phyloP scores from a whole-genome alignment of 2,113 vertebrate genomes.

The Stegastes partitus region DNA sequence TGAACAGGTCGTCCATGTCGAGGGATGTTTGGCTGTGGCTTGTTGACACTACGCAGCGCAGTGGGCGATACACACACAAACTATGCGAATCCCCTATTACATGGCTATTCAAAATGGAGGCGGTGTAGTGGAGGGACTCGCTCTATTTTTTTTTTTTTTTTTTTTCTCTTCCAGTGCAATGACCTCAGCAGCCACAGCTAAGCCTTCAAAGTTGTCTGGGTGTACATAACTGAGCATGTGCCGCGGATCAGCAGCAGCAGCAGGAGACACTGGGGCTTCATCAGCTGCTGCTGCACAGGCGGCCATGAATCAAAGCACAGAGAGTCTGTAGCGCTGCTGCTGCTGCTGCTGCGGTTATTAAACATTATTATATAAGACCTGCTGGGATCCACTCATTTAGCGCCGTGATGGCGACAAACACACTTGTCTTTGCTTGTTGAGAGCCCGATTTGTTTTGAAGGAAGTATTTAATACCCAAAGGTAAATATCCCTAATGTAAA shows the following conservation, averaged over 20 bases:
- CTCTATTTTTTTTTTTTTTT: conserved; percentile 65
- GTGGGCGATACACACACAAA: conserved; percentile 86
- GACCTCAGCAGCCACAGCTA: conserved; percentile 98
- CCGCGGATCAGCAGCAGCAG: conserved; percentile 82
- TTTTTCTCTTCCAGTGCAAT: conserved; percentile 81
- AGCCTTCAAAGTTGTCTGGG: conserved; percentile 94
- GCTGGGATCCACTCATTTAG: neutral
- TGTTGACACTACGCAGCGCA: conserved; percentile 86
- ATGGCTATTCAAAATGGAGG: conserved; percentile 98
- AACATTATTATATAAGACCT: conserved; percentile 37
- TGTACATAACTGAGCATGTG: conserved; percentile 96
- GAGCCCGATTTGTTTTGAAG: no score
- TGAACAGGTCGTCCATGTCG: conserved; percentile 96
- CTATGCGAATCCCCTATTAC: conserved; percentile 88
- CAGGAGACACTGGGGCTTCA: conserved; percentile 43
- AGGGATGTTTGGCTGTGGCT: conserved; percentile 83
- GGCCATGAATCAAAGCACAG: conserved; percentile 60
- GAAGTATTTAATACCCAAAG: no score
- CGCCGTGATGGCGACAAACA: neutral
- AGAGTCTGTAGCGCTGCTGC: conserved; percentile 1
- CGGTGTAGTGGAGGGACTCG: conserved; percentile 90
- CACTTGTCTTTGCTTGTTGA: neutral
- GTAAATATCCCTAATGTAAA: no score
- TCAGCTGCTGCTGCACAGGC: conserved; percentile 35
- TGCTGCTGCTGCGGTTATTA: conserved; percentile 34